Base-by-base conservation (phyloP, 2,888 invertebrate species). In the Nymphalis polychloros region DNA sequence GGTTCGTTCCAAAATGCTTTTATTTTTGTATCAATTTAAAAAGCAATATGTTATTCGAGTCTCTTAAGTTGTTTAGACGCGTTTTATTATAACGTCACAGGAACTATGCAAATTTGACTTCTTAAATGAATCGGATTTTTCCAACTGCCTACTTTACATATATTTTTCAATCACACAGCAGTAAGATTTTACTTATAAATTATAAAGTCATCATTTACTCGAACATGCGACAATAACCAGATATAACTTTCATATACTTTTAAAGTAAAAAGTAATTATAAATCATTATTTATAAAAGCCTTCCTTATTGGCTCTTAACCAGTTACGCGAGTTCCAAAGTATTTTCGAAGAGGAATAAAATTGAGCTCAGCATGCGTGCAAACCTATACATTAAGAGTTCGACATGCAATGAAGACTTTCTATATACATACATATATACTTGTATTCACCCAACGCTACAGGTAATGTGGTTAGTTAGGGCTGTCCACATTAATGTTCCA, bases 381-480 rank as follows among this genome's bases (percentile, higher is more conserved):
- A 82, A 79, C 73, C 72, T 78, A 76, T 86, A 86, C 79, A 81
- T 78, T 76, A 81, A 81, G 82, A 81, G 80, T 89, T 72, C 70
- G 69, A 90, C 89, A 89, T 83, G 86, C 87, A 85, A 87, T 83
- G 84, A 82, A 84, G 81, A 80, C 80, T 81, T 80, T 80, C 74
- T 78, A 78, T 80, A 72, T 80, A 84, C 81, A 83, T 81, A 41
- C 13, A 41, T 41, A 41, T 41, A 41, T 41, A 41, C 41, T 10
- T 6, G 27, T 6, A 31, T 31, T 31, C 27, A 80, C 79, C 27
- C 53, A 55, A 75, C 75, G 78, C 76, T 78, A 79, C 81, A 78
- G 77, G 77, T 74, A 69, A 71, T 62, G 63, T 66, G 52, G 67
- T 60, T 71, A 84, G 67, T 59, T 69, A 84, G 84, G 85, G 84